Conservation (phyloP, 2,113 vertebrate genomes). For the Oreochromis niloticus region DNA sequence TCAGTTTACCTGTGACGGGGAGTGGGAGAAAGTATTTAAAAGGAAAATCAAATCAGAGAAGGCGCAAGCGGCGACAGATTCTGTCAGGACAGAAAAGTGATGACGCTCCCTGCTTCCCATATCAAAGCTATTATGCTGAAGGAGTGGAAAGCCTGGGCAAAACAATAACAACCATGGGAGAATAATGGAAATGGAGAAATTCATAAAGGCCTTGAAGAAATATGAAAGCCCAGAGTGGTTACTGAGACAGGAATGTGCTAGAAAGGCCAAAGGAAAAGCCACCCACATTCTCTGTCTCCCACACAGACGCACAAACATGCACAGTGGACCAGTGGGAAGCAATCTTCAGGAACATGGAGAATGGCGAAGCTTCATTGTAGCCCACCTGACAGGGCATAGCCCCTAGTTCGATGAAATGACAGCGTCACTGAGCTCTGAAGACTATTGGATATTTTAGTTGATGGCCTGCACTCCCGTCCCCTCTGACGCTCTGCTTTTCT, state of each 20-base stretch:
- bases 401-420: conserved; percentile 47
- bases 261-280: conserved; percentile 12
- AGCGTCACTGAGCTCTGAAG: conserved; percentile 41
- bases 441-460: conserved; percentile 60
- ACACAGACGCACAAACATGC: neutral
- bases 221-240: conserved; percentile 31
- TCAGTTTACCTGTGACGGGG: neutral
- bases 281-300: neutral
- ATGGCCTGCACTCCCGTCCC: conserved; percentile 36
- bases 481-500: conserved; percentile 21
- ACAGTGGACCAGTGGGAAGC: neutral
- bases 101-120: neutral
- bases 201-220: conserved; percentile 17
- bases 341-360: conserved; percentile 40
- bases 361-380: conserved; percentile 9
- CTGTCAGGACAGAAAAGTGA: neutral
- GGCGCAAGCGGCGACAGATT: neutral
- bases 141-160: conserved; percentile 13
- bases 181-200: conserved; percentile 44
- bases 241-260: conserved; percentile 13
- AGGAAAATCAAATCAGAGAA: neutral
- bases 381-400: conserved; percentile 35
- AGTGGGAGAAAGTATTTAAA: neutral
- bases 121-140: conserved; percentile 35
- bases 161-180: conserved; percentile 31